Percentiles rank a stretch among this genome's conserved stretches.
Conservation (phyloP, 2,797 vertebrate genomes). For the Dicrostonyx torquatus region DNA sequence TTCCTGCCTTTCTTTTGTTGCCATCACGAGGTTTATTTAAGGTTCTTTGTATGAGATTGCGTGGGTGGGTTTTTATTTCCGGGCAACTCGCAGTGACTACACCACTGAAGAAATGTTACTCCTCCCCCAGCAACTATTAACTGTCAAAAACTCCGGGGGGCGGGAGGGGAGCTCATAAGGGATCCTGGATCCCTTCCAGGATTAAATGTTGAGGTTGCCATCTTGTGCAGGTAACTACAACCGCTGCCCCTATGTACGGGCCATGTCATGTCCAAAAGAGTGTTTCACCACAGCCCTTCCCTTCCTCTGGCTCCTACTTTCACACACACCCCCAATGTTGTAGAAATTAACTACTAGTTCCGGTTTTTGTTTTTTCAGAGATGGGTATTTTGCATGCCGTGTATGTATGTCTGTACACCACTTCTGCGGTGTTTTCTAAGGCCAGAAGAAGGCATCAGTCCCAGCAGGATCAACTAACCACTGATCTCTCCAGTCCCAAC, state of each 20-base stretch:
- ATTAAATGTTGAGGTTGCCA: background rate
- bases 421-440: background rate
- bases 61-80: background rate
- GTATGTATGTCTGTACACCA: background rate
- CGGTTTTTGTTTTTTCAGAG: background rate
- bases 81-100: background rate
- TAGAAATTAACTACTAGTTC: background rate
- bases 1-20: background rate
- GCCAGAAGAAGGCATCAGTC: background rate
- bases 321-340: background rate
- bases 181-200: background rate
- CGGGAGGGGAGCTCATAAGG: background rate
- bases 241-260: background rate
- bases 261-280: background rate
- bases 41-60: background rate
- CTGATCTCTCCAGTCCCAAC: background rate
- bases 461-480: background rate
- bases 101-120: background rate
- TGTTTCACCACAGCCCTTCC: background rate
- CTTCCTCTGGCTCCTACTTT: background rate
- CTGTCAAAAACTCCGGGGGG: background rate
- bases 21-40: background rate
- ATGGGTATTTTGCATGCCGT: background rate
- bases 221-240: background rate
- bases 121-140: background rate